These are phyloP conservation scores for Aix galericulata DNA, from an alignment of 2,113 vertebrate genomes.

Conservation along the genomic window DNA sequence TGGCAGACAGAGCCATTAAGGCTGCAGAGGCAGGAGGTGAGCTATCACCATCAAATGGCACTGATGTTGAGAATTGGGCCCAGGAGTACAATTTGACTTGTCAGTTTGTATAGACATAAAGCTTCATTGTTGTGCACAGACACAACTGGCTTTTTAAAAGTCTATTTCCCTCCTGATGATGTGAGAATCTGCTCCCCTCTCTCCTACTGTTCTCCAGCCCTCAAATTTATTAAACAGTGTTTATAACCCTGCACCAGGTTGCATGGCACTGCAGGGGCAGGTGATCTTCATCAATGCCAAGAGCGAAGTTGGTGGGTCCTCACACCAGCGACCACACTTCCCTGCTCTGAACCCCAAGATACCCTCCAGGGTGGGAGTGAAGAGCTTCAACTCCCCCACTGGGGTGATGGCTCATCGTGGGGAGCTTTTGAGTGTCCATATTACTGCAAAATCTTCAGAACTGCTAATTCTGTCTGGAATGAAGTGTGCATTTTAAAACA, in stretches of 20 bases:
- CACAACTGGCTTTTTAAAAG: constrained; percentile 69
- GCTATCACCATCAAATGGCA: constrained; percentile 59
- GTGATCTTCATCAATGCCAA: background rate
- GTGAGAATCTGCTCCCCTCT: constrained; percentile 59
- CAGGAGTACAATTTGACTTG: constrained; percentile 79
- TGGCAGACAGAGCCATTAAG: constrained; percentile 67
- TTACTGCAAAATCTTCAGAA: background rate
- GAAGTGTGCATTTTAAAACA: background rate
- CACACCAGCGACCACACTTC: background rate
- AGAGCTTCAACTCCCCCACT: background rate
- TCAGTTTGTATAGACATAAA: constrained; percentile 83
- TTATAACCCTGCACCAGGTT: background rate
- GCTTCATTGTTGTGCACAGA: constrained; percentile 72
- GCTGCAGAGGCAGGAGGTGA: constrained; percentile 63
- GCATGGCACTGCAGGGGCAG: background rate
- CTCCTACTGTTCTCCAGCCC: constrained; percentile 39
- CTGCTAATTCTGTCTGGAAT: background rate
- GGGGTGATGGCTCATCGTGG: background rate
- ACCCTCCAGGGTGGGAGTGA: accelerated
- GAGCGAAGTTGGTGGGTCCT: background rate
- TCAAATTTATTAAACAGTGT: background rate
- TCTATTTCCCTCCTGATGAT: constrained; percentile 68
- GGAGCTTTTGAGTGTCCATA: background rate
- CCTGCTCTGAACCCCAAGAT: background rate
- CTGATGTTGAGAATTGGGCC: constrained; percentile 76